Base-by-base conservation (phyloP, 2,888 invertebrate species). In the Drosophila dives region DNA sequence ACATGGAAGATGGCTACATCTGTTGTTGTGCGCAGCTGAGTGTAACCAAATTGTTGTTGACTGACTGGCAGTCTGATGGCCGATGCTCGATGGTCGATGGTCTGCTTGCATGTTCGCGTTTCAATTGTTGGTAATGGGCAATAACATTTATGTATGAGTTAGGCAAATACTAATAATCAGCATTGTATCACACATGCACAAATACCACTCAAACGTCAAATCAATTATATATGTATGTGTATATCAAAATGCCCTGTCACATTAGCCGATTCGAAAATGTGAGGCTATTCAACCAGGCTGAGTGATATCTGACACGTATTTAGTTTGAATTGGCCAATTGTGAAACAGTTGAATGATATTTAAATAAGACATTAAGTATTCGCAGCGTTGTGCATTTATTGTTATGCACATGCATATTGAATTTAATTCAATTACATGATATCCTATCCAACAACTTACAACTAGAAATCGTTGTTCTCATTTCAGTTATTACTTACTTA, bases 1-100 rank as follows among this genome's bases (percentile, higher is more conserved):
- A 48, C 32, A 54, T 34, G 36, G 36, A 2, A 38, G 29, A 48
- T 20, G 32, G 15, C 26, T 54, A 51, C 58, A 55, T 64, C 54
- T 64, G 72, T 48, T 76, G 72, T 64, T 76, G 72, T 64, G 68
- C 60, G 56, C 81, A 80, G 48, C 78, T 76, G 72, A 77, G 84
- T 86, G 76, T 83, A 76, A 83, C 84, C 76, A 64, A 89, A 89
- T 60, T 80, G 74, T 75, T 83, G 81, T 68, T 70, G 72, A 58
- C 51, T 53, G 62, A 60, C 29, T 60, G 60, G 54, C 49, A 64
- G 49, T 5, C 50, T 0, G 29, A 29, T 26, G 26, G 26, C n/a
- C n/a, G n/a, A n/a, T n/a, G n/a, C n/a, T 26, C 4, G 26, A 26
- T 29, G 29, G 29, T 29, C 5, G 29, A 29, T 29, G 29, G 29